Evolutionary conservation across 1,140 invertebrate species (phyloP), one percentile per base, ranked within the genome.

Genomic region (Dysdera silvatica): DNA sequence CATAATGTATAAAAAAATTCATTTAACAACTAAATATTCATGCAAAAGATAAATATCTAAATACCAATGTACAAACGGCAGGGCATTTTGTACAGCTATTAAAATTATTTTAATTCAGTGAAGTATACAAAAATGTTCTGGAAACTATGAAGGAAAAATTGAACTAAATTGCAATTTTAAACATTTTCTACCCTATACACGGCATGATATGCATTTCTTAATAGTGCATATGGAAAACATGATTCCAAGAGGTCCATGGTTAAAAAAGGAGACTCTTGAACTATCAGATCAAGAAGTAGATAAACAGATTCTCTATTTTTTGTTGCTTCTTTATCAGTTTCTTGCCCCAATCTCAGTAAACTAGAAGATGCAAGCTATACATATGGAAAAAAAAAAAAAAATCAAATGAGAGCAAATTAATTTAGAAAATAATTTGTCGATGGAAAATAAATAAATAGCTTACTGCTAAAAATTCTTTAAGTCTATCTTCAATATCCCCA

Each of bases 191-290:
- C 18, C 31, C 60, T 94, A 74, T 94, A 93, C 49, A 95, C 91
- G 71, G 89, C 88, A 73, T 95, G 93, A 80, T 95, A 98, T 67
- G 95, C 92, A 77, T 97, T 98, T 48, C 95, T 83, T 69, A 98
- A 89, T 5, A 98, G 81, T 7, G 92, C 93, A 76, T 98, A 98
- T 0, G 95, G 95, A 75, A 98, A 98, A 76, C 95, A 98, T 3
- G 93, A 96, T 74, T 98, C 95, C 56, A 98, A 76, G 48, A 98
- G 80, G 81, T 98, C 95, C 93, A 97, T 97, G 0, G 95, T 97
- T 4, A 98, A 79, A 75, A 96, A 98, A 8, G 94, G 93, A 5
- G 92, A 96, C 76, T 97, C 93, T 78, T 97, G 92, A 28, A 97
- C 94, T 77, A 97, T 95, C 78, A 82, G 85, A 79, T 98, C 92